Evolutionary conservation across 2,113 vertebrate species (phyloP).

Genomic region (Brachionichthys hirsutus): DNA sequence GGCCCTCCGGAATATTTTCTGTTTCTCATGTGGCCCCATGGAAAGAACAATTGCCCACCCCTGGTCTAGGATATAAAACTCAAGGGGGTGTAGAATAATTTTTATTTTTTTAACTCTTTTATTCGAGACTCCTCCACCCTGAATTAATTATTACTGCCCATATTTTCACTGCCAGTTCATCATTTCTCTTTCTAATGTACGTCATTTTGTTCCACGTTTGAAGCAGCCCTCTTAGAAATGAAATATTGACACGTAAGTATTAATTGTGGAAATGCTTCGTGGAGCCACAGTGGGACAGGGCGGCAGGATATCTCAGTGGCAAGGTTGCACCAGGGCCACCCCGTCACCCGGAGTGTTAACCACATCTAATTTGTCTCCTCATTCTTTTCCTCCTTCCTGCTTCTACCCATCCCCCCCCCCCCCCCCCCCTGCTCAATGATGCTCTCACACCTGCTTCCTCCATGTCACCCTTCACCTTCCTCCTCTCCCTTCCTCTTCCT

Average conservation of each 20-base stretch:
- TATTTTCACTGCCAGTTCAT: not conserved
- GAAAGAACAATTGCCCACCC: too few species aligned
- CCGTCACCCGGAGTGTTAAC: slow-evolving; percentile 63
- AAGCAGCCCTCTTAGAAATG: not conserved
- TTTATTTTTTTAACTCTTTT: too few species aligned
- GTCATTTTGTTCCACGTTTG: too few species aligned
- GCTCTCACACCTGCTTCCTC: slow-evolving; percentile 32
- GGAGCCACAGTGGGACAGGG: slow-evolving; percentile 63
- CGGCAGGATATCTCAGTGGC: slow-evolving; percentile 66
- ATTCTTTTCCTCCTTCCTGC: slow-evolving; percentile 45
- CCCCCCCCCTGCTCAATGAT: slow-evolving; percentile 38
- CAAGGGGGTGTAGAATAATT: too few species aligned
- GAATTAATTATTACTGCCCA: too few species aligned
- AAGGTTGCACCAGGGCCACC: slow-evolving; percentile 81
- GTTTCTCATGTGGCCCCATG: too few species aligned
- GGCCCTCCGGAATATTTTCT: too few species aligned
- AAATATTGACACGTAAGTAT: not conserved
- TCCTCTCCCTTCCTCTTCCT: slow-evolving; percentile 20
- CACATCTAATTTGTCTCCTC: slow-evolving; percentile 73
- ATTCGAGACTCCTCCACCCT: too few species aligned
- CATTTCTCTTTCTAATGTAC: not conserved
- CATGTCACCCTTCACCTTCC: slow-evolving; percentile 27
- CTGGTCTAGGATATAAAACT: too few species aligned
- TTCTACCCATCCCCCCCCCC: slow-evolving; percentile 44
- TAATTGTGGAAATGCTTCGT: slow-evolving; percentile 42